Base-by-base conservation (phyloP, 2,113 vertebrate genomes). In the Podiceps cristatus region DNA sequence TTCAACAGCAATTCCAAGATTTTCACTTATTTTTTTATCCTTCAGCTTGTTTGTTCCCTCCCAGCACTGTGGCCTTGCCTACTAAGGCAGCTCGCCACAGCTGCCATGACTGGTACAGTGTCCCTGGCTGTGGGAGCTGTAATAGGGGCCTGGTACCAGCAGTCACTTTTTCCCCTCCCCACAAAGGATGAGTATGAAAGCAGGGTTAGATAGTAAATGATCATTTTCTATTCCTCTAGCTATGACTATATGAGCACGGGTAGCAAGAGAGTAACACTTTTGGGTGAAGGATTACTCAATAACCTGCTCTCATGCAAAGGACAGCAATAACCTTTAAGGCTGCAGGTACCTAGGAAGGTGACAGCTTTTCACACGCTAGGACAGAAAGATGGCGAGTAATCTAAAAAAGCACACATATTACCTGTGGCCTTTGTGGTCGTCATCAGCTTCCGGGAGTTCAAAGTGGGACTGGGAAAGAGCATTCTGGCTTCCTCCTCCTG, bases 401-500 rank as follows among this genome's bases (percentile, higher is more conserved):
- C 45, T 64, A 59, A 66, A 76, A 68, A 45, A 42, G 25, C 28
- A 85, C 44, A 78, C 20, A 3, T 72, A 92, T 98, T 98, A 92
- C 98, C 98, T 97, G 98, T 75, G 53, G 97, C 87, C 75, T 96
- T 87, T 85, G 92, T 82, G 91, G 94, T 94, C 22, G 18, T 93
- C 64, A 69, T 92, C 52, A 98, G 88, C 92, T 98, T 96, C 72
- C 97, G 96, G 81, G 97, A 95, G 59, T 94, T 97, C 28, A 96
- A 97, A 96, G 95, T 55, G 62, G 96, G 97, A 64, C 96, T 90
- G 60, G 97, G 97, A 85, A 99, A 99, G 95, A 98, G 89, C 77
- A 98, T 98, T 92, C 97, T 87, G 15, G 97, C 62, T 92, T 98
- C 98, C 56, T 99, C 98, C 89, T 98, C 98, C 37, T 73, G 96